Percentiles rank a stretch among this genome's conserved stretches.
Conservation (phyloP, 2,888 invertebrate species). For the Lobophora halterata region DNA sequence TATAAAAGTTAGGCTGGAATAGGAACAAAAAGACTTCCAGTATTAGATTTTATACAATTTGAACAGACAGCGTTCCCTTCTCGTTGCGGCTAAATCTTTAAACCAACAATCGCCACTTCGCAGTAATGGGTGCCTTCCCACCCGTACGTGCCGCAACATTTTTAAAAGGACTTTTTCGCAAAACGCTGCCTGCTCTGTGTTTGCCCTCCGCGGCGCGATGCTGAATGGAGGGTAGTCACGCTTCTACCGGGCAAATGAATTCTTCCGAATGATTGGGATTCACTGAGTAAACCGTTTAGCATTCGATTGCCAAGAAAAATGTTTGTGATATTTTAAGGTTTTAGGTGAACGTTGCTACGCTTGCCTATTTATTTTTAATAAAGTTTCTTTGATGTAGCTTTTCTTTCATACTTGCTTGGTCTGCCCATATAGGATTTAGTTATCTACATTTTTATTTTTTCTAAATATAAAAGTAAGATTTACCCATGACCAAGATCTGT, state of each 20-base stretch:
- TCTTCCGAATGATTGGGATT: constrained; percentile 66
- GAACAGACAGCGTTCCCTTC: constrained; percentile 25
- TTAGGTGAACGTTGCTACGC: too few relatives aligned
- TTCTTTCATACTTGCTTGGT: too few relatives aligned
- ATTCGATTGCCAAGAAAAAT: constrained; percentile 45
- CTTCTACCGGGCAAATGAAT: constrained; percentile 74
- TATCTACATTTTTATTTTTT: too few relatives aligned
- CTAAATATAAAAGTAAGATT: too few relatives aligned
- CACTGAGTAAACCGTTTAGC: constrained; percentile 63
- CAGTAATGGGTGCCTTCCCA: constrained; percentile 76
- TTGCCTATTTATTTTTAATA: too few relatives aligned
- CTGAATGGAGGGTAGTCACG: constrained; percentile 65
- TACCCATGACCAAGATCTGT: too few relatives aligned
- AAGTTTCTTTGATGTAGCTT: too few relatives aligned
- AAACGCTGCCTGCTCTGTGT: constrained; percentile 61
- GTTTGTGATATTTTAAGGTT: constrained; percentile 28
- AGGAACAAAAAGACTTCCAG: too few relatives aligned
- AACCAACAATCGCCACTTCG: constrained; percentile 76
- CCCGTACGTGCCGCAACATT: constrained; percentile 79
- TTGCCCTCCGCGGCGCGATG: constrained; percentile 53
- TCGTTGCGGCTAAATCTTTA: constrained; percentile 70
- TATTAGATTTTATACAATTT: constrained; percentile 11
- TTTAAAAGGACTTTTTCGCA: constrained; percentile 81
- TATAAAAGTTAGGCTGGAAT: too few relatives aligned
- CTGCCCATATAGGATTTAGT: too few relatives aligned